Evolutionary conservation across 1,140 invertebrate species (phyloP), one percentile per base, ranked within the genome.

Genomic region (Nasonia vitripennis): DNA sequence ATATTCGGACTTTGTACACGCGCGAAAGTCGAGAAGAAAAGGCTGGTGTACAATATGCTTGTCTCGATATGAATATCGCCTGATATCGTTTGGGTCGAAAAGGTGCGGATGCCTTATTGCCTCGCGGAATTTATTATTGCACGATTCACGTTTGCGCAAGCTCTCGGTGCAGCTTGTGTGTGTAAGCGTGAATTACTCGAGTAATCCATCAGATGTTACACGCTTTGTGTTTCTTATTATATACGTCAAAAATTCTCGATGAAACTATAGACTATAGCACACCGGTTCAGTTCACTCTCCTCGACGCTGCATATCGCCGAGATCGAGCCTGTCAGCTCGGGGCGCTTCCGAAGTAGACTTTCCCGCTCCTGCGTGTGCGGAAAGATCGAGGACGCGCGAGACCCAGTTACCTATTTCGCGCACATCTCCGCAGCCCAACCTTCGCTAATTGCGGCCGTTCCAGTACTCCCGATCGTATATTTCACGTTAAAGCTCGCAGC

Each of bases 321-420:
- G 14, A 62, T 62, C n/a, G 20, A 20, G 55, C 17, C 55, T n/a
- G 55, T 62, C 55, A 27, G 1, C 27, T 62, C 41, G 41, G 41
- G 41, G 87, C 34, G 34, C 34, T 27, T 27, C 27, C 84, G 83
- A 51, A 87, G 83, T 88, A 78, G 87, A 89, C 89, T 89, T 90
- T 90, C 88, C 87, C 87, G 87, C 23, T 14, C n/a, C 68, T 20
- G 51, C 31, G 10, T 41, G 17, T 74, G 51, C 2, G 67, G 87
- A 89, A 90, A 90, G 80, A 90, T 62, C 55, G 55, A 62, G 55
- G 55, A 62, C 55, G n/a, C 55, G 55, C 5, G 51, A 90, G 89
- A 87, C 88, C 90, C 78, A 87, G 84, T 91, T 91, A 91, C 89
- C 89, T 86, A 91, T 88, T 90, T 90, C 34, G 87, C 86, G 14